These are phyloP conservation scores for Myiozetetes cayanensis DNA, from an alignment of 2,113 vertebrate species.

Conservation along the genomic window DNA sequence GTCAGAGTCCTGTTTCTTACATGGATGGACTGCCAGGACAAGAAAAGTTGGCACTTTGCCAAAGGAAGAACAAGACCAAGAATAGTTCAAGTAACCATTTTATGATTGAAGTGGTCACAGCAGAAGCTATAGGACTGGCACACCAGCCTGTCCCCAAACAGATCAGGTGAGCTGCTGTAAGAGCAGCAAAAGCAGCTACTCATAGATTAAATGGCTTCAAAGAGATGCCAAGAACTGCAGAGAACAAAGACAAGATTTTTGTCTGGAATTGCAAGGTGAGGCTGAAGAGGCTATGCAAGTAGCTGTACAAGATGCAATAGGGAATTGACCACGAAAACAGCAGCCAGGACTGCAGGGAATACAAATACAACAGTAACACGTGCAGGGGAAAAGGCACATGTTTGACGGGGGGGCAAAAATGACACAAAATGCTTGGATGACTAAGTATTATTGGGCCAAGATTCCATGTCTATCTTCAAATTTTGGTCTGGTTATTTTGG, in stretches of 20 bases:
- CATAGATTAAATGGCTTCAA: neutral
- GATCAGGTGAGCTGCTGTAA: neutral
- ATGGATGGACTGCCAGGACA: neutral
- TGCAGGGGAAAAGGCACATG: neutral
- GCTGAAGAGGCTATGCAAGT: neutral
- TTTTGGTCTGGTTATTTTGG: neutral
- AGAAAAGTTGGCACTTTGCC: neutral
- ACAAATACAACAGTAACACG: neutral
- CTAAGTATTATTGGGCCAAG: neutral
- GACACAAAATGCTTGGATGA: neutral
- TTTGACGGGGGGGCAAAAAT: neutral
- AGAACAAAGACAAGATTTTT: neutral
- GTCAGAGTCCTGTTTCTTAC: neutral
- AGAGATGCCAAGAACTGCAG: neutral
- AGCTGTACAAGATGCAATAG: neutral
- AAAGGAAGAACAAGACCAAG: neutral
- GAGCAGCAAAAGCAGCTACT: neutral
- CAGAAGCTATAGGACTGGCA: neutral
- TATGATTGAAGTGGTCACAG: neutral
- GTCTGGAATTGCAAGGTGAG: neutral
- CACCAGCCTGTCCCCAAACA: neutral
- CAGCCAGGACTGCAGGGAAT: neutral
- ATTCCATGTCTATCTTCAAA: neutral
- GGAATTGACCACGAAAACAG: neutral
- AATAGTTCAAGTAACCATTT: neutral